Evolutionary conservation across 2,888 invertebrate species (phyloP).

Genomic region (Nephrotoma flavescens): DNA sequence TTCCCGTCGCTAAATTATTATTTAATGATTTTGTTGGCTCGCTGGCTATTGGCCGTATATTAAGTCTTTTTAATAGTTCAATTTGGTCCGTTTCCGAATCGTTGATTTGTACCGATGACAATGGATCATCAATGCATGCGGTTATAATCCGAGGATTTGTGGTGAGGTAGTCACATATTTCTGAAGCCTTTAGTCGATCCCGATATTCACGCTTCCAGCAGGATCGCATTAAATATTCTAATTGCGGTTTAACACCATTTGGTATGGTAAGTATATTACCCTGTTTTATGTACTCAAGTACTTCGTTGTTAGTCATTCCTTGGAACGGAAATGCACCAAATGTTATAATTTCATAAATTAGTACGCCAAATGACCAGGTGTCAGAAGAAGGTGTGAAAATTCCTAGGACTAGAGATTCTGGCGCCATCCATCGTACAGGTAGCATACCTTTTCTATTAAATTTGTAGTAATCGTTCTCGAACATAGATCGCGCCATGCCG

Average conservation of each 20-base stretch:
- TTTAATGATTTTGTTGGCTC: constrained; percentile 10
- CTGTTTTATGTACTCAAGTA: constrained; percentile 61
- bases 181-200: constrained; percentile 58
- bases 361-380: constrained; percentile 80
- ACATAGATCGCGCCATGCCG: constrained; percentile 81
- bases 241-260: constrained; percentile 56
- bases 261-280: constrained; percentile 64
- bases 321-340: constrained; percentile 86
- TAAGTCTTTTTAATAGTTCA: constrained; percentile 19
- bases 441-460: constrained; percentile 78
- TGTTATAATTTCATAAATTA: constrained; percentile 77
- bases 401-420: constrained; percentile 69
- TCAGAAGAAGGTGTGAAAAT: constrained; percentile 77
- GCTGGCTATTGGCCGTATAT: constrained; percentile 15
- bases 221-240: constrained; percentile 67
- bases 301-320: constrained; percentile 72
- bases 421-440: constrained; percentile 89
- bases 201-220: constrained; percentile 64
- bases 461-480: constrained; percentile 78
- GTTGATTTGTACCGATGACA: constrained; percentile 57
- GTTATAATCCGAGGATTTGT: constrained; percentile 59
- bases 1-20: constrained; percentile 12
- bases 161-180: constrained; percentile 67
- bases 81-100: constrained; percentile 34
- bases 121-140: constrained; percentile 64